A percentile compares a stretch with the other conserved stretches of the same genome.
These are phyloP conservation scores for Eulemur albifrons DNA, from an alignment of 2,797 vertebrate genomes.

Conservation along the genomic window DNA sequence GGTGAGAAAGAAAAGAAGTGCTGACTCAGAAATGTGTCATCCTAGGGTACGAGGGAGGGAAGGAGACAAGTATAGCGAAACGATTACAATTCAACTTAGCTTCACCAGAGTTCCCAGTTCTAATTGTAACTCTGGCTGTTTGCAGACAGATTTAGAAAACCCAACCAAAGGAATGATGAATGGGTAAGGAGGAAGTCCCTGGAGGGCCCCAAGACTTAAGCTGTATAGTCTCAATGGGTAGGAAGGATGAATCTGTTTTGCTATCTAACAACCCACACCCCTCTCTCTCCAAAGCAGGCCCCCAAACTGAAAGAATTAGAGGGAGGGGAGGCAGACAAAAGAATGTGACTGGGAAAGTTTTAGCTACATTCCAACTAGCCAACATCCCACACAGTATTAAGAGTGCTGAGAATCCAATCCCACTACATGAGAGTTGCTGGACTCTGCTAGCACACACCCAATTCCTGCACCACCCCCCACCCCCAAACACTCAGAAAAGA, in stretches of 20 bases:
- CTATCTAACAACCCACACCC: conserved; percentile 1
- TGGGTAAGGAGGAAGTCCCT: conserved; percentile 55
- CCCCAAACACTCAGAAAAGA: conserved; percentile 32
- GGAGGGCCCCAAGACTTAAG: not conserved
- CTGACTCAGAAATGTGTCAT: conserved; percentile 69
- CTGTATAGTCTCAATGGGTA: not conserved
- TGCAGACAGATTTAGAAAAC: conserved; percentile 25
- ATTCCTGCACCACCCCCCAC: not conserved
- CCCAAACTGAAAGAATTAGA: not conserved
- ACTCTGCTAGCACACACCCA: not conserved
- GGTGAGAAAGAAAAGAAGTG: conserved; percentile 31
- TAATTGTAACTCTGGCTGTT: not conserved
- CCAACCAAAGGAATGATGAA: conserved; percentile 59
- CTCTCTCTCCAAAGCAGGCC: not conserved
- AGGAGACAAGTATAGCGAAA: not conserved
- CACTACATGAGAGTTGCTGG: not conserved
- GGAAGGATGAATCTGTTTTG: conserved; percentile 9
- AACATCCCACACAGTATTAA: conserved; percentile 37
- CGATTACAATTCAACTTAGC: conserved; percentile 35
- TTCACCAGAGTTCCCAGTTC: conserved; percentile 68
- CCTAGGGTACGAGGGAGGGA: not conserved
- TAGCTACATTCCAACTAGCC: conserved; percentile 58
- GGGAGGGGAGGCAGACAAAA: not conserved
- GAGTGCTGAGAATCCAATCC: conserved; percentile 34
- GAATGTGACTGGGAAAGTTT: conserved; percentile 47